These are phyloP conservation scores for Platyscapa corneri DNA, from an alignment of 1,140 invertebrate genomes.

Conservation along the genomic window DNA sequence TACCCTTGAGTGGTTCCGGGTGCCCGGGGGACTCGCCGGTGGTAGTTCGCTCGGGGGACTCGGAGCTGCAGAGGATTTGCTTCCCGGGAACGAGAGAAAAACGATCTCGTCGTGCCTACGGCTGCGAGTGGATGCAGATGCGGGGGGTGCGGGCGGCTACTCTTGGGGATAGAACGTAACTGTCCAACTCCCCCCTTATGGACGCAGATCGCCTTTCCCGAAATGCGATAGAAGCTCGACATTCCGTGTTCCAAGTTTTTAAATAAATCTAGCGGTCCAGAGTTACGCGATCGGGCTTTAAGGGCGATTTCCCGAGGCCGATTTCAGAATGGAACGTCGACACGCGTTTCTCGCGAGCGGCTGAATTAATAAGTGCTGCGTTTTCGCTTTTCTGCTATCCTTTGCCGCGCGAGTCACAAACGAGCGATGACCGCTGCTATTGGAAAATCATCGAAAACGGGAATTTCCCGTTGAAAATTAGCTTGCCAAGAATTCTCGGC, in stretches of 20 bases:
- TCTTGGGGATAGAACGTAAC: slow-evolving; percentile 3
- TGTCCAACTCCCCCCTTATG: neutral
- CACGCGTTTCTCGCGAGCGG: too few species aligned
- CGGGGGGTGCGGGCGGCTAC: slow-evolving; percentile 57
- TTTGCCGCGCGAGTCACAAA: too few species aligned
- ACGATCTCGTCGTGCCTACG: slow-evolving; percentile 58
- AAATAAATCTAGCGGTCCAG: neutral
- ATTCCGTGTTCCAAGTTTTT: too few species aligned
- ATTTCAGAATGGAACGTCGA: too few species aligned
- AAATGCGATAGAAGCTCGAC: neutral
- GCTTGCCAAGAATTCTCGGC: neutral
- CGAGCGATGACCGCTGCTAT: neutral
- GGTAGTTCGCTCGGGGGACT: slow-evolving; percentile 46
- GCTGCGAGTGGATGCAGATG: slow-evolving; percentile 69
- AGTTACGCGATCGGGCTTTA: too few species aligned
- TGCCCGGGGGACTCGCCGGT: slow-evolving; percentile 55
- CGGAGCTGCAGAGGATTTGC: slow-evolving; percentile 64
- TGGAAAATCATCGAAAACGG: slow-evolving; percentile 29
- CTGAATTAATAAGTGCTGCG: too few species aligned
- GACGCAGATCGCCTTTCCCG: neutral
- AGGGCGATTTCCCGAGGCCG: too few species aligned
- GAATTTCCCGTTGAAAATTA: slow-evolving; percentile 39
- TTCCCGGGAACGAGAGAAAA: slow-evolving; percentile 62
- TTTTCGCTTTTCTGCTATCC: neutral
- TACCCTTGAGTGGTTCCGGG: slow-evolving; percentile 68